Percentiles rank a stretch among this genome's conserved stretches.
Evolutionary conservation across 2,888 invertebrate genomes (phyloP).

Genomic region (Lissocephala sabroskyi): DNA sequence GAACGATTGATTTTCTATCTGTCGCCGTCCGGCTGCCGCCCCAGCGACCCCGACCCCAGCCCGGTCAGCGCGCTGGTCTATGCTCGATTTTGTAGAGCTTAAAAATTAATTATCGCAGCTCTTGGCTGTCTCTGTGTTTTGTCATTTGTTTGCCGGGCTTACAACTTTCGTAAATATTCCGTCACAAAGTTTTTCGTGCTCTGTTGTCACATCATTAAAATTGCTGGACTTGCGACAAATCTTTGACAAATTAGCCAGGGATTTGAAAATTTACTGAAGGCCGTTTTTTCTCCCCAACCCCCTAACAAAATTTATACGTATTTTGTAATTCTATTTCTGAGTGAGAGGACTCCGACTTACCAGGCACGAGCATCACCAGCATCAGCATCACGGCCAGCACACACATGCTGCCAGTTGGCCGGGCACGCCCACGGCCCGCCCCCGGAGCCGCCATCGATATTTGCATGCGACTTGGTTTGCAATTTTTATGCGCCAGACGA

Average conservation of each 20-base stretch:
- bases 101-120: constrained; percentile 59
- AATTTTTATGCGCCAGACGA: constrained; percentile 23
- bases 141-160: constrained; percentile 43
- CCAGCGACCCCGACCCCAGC: not conserved
- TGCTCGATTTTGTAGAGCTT: constrained; percentile 60
- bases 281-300: not conserved
- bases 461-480: constrained; percentile 12
- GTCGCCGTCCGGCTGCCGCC: not conserved
- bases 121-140: constrained; percentile 29
- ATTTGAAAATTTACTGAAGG: constrained; percentile 2
- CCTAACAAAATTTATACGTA: no score
- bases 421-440: constrained; percentile 29
- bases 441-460: constrained; percentile 15
- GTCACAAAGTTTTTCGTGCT: constrained; percentile 36
- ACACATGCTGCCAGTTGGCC: constrained; percentile 29
- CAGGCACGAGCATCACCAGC: constrained; percentile 44
- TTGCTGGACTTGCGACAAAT: constrained; percentile 35
- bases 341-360: constrained; percentile 50
- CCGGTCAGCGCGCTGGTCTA: constrained; percentile 27
- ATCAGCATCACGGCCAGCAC: constrained; percentile 40
- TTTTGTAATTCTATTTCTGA: no score
- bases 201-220: no score
- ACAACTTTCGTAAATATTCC: constrained; percentile 45
- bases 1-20: constrained; percentile 55
- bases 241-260: constrained; percentile 41